Conservation (phyloP, 2,888 invertebrate species). For the Leptinotarsa haldemani region DNA sequence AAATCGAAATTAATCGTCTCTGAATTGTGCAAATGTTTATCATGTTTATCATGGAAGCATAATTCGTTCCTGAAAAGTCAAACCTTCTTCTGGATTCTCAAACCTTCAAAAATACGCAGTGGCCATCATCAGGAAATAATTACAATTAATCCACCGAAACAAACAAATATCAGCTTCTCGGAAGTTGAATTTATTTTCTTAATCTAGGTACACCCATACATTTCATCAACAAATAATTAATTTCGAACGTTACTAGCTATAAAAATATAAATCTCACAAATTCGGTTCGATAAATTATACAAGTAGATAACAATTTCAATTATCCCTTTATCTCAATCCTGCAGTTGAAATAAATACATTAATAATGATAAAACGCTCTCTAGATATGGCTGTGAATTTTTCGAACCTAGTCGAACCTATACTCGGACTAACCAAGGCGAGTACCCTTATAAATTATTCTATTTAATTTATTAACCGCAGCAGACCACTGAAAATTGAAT, state of each 20-base stretch:
- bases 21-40: too few species aligned
- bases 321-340: background rate
- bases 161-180: too few species aligned
- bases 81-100: too few species aligned
- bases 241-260: background rate
- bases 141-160: too few species aligned
- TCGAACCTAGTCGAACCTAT: background rate
- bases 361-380: background rate
- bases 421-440: background rate
- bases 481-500: slow-evolving; percentile 3
- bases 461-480: slow-evolving; percentile 3
- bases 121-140: too few species aligned
- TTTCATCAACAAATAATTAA: background rate
- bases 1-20: too few species aligned
- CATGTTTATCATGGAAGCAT: too few species aligned
- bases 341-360: slow-evolving; percentile 5
- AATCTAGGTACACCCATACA: background rate
- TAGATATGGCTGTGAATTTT: background rate
- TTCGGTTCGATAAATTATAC: background rate
- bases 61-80: too few species aligned
- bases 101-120: too few species aligned
- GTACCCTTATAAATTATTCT: background rate
- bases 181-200: too few species aligned
- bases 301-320: background rate
- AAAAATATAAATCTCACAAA: background rate